A percentile compares a stretch with the other conserved stretches of the same genome.
Evolutionary conservation across 2,888 invertebrate species (phyloP).

Genomic region (Morinoia aosen): DNA sequence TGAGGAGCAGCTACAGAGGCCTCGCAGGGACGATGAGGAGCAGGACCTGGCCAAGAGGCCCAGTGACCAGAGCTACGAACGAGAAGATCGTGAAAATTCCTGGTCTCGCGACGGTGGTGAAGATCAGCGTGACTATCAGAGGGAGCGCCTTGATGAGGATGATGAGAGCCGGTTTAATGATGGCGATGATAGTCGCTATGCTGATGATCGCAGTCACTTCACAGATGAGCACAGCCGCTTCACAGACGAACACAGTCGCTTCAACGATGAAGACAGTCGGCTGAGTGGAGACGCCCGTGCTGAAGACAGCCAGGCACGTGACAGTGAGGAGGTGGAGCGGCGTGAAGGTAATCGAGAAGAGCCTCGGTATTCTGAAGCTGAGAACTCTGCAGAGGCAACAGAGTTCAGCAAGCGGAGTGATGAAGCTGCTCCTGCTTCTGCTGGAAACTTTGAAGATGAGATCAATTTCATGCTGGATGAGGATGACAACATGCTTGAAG

Average conservation of each 20-base stretch:
- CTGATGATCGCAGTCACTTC: neutral
- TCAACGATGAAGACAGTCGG: neutral
- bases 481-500: conserved; percentile 67
- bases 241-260: neutral
- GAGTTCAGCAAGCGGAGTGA: conserved; percentile 13
- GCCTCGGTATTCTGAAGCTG: neutral
- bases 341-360: neutral
- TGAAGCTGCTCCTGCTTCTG: conserved; percentile 10
- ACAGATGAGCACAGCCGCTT: neutral
- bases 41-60: neutral
- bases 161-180: neutral
- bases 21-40: neutral
- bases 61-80: neutral
- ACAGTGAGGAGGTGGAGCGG: neutral
- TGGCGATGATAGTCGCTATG: neutral
- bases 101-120: neutral
- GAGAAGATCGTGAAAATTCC: neutral
- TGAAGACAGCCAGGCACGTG: neutral
- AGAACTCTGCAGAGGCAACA: neutral
- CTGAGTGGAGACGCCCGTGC: neutral
- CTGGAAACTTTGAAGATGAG: conserved; percentile 56
- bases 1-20: neutral
- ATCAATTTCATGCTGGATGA: conserved; percentile 68
- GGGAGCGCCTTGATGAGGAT: neutral
- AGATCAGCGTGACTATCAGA: neutral